Percentiles rank a stretch among this genome's conserved stretches.
phyloP scores from a whole-genome alignment of 2,888 invertebrate genomes.

The Agrilus cyanescens region DNA sequence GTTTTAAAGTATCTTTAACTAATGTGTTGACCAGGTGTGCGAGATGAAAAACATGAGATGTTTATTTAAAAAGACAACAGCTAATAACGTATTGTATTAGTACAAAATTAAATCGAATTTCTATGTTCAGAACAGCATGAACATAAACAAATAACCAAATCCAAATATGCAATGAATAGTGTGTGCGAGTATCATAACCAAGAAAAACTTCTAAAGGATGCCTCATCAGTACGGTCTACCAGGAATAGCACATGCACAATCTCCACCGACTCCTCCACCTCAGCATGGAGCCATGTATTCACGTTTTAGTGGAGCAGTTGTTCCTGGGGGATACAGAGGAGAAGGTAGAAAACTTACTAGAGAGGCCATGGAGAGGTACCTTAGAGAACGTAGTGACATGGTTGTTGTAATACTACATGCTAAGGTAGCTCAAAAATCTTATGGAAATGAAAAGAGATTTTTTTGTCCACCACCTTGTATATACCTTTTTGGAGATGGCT shows the following conservation, averaged over 20 bases:
- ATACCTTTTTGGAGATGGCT: conserved; percentile 95
- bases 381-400: conserved; percentile 90
- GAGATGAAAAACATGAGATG: conserved; percentile 7
- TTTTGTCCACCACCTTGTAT: conserved; percentile 99
- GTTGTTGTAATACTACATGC: conserved; percentile 95
- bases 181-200: background rate
- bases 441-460: conserved; percentile 98
- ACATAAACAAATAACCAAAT: conserved; percentile 2
- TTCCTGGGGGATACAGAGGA: conserved; percentile 51
- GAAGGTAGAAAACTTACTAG: conserved; percentile 76
- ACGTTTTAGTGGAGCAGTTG: conserved; percentile 53
- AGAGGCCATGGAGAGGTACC: conserved; percentile 93
- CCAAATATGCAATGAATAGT: background rate
- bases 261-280: conserved; percentile 63
- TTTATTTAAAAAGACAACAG: too few relatives aligned
- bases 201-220: conserved; percentile 35
- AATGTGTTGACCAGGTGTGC: conserved; percentile 3
- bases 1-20: too few relatives aligned
- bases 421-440: conserved; percentile 99
- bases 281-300: conserved; percentile 50
- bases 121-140: background rate
- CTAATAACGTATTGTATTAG: too few relatives aligned
- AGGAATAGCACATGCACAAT: conserved; percentile 61
- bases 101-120: too few relatives aligned
- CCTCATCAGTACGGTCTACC: conserved; percentile 73